These are phyloP conservation scores for Acropternis orthonyx DNA, from an alignment of 2,797 vertebrate genomes.

Conservation along the genomic window DNA sequence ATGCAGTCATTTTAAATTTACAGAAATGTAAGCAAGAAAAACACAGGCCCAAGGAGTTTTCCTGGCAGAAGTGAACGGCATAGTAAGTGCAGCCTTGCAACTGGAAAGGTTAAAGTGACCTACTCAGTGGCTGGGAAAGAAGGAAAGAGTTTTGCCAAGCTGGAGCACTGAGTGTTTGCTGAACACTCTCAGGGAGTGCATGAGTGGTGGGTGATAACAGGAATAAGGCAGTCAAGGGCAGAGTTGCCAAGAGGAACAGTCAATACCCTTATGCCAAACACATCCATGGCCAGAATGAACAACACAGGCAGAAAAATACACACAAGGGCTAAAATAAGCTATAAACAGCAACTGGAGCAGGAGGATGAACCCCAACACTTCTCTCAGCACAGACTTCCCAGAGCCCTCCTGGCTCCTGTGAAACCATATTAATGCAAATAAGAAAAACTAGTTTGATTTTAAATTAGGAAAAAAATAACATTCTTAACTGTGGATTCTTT, in stretches of 20 bases:
- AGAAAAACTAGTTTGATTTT: not conserved
- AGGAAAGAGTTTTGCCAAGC: not conserved
- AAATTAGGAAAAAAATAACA: fast-evolving
- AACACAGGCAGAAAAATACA: fast-evolving
- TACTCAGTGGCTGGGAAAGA: not conserved
- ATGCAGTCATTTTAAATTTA: not conserved
- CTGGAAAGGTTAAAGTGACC: not conserved
- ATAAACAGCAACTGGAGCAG: fast-evolving
- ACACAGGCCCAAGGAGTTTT: not conserved
- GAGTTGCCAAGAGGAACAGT: fast-evolving
- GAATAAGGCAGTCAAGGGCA: not conserved
- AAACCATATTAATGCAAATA: not conserved
- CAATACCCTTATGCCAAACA: not conserved
- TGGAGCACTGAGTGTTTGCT: fast-evolving
- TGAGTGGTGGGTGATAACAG: not conserved
- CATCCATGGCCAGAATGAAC: fast-evolving
- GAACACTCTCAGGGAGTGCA: fast-evolving
- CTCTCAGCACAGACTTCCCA: not conserved
- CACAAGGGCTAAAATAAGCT: not conserved
- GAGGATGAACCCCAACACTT: not conserved
- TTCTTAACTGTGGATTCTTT: not conserved
- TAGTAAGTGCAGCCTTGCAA: not conserved
- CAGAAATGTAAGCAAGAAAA: not conserved
- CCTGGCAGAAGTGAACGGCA: not conserved
- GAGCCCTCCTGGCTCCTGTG: not conserved